Percentiles rank a stretch among this genome's conserved stretches.
phyloP scores from a whole-genome alignment of 2,113 vertebrate genomes.

The Cyphomyrus discorhynchus region DNA sequence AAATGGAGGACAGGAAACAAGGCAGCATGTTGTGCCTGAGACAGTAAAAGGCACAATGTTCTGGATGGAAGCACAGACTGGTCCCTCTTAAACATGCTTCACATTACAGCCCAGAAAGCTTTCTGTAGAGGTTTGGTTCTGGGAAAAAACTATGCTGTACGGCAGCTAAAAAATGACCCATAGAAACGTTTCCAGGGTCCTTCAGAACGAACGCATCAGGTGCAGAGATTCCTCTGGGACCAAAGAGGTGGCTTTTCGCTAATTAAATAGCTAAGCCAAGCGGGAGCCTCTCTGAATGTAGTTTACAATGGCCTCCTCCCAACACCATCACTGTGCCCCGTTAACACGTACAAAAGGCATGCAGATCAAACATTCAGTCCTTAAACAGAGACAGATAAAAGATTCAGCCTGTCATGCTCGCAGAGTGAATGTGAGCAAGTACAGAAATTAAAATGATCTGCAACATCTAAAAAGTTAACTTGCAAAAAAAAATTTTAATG shows the following conservation, averaged over 20 bases:
- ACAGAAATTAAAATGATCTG: neutral
- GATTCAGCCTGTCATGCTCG: neutral
- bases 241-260: conserved; percentile 47
- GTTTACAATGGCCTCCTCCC: neutral
- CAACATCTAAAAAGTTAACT: neutral
- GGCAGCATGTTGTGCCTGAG: neutral
- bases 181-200: conserved; percentile 42
- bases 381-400: neutral
- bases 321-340: neutral
- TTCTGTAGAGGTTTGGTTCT: neutral
- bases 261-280: conserved; percentile 49
- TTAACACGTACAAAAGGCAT: neutral
- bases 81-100: neutral
- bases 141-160: neutral
- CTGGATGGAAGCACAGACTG: neutral
- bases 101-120: neutral
- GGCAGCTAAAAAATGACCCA: conserved; percentile 21
- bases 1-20: neutral
- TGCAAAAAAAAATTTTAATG: neutral
- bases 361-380: neutral
- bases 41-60: neutral
- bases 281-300: conserved; percentile 34
- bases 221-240: conserved; percentile 47
- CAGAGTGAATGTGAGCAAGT: neutral
- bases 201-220: conserved; percentile 14